Base-by-base conservation (phyloP, 2,797 vertebrate species). In the Danio kyathit region DNA sequence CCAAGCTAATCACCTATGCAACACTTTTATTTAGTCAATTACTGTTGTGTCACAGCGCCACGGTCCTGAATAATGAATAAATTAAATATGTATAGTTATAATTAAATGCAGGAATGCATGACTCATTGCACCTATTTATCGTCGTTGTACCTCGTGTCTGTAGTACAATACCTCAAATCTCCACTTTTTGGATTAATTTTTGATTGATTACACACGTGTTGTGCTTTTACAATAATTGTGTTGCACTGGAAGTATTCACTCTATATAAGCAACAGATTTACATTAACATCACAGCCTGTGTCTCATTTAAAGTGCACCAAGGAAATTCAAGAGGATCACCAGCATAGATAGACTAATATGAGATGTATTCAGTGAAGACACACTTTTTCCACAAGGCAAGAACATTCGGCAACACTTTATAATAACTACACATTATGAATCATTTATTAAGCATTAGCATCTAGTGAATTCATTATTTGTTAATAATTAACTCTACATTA, bases 141-240 rank as follows among this genome's bases (percentile, higher is more conserved):
- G 48, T 29, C 5, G 29, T 52, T 65, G 51, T 43, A 74, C 56
- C 72, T 74, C 72, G 7, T 11, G 72, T 74, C 72, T 49, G 21
- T 52, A 16, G 48, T 48, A 54, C 60, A 52, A 65, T 73, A 46
- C 40, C 69, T 73, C 41, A 56, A 54, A 72, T 73, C 11, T 72
- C 60, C 59, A 72, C 57, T 46, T 65, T 80, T 80, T 80, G 46
- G 60, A 73, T 80, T 73, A 56, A 73, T 17, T 80, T 80, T 73
- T 73, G 78, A 80, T 80, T 73, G 59, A 80, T 80, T 71, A 77
- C 38, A 61, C 56, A 46, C 44, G 49, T 19, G 77, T 8, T 1
- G 46, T 72, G 69, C 78, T 72, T 80, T 73, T 54, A 80, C 21
- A 56, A 64, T 73, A 64, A 73, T 46, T 80, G 67, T 63, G 21